Conservation (phyloP, 2,888 invertebrate genomes). For the Venusia cambrica region DNA sequence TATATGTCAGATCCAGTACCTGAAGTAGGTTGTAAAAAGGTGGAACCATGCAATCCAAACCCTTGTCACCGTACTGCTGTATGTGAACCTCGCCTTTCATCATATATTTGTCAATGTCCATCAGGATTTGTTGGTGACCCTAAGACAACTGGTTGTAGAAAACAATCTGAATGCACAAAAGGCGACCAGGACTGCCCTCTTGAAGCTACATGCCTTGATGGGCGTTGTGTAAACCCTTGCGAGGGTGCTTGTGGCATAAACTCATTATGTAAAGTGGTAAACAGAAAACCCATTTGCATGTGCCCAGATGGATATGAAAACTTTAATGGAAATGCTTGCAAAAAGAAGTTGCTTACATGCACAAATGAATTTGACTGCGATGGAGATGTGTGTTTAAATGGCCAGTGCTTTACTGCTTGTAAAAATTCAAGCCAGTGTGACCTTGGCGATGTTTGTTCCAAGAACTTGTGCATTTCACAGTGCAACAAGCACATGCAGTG, state of each 20-base stretch:
- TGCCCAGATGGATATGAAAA: constrained; percentile 89
- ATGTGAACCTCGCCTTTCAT: constrained; percentile 85
- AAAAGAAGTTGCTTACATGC: constrained; percentile 85
- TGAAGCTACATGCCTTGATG: constrained; percentile 86
- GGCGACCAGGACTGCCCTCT: constrained; percentile 88
- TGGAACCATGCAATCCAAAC: constrained; percentile 87
- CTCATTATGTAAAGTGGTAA: constrained; percentile 88
- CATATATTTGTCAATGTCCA: constrained; percentile 90
- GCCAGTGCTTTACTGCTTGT: constrained; percentile 92
- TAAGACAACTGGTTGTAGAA: constrained; percentile 86
- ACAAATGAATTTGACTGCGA: constrained; percentile 87
- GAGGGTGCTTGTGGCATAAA: constrained; percentile 91
- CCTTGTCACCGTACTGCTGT: constrained; percentile 91
- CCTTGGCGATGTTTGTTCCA: constrained; percentile 87
- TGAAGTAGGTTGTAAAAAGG: constrained; percentile 88
- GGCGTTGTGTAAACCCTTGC: constrained; percentile 90
- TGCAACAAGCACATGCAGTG: constrained; percentile 92
- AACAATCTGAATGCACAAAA: constrained; percentile 87
- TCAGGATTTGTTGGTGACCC: constrained; percentile 89
- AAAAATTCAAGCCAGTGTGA: constrained; percentile 89
- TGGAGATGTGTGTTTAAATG: constrained; percentile 89
- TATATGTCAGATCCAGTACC: constrained; percentile 90
- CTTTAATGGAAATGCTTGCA: constrained; percentile 84
- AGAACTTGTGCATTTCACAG: constrained; percentile 89
- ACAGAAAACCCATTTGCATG: constrained; percentile 88